Evolutionary conservation across 2,888 invertebrate genomes (phyloP).

Genomic region (Cephus runcator): DNA sequence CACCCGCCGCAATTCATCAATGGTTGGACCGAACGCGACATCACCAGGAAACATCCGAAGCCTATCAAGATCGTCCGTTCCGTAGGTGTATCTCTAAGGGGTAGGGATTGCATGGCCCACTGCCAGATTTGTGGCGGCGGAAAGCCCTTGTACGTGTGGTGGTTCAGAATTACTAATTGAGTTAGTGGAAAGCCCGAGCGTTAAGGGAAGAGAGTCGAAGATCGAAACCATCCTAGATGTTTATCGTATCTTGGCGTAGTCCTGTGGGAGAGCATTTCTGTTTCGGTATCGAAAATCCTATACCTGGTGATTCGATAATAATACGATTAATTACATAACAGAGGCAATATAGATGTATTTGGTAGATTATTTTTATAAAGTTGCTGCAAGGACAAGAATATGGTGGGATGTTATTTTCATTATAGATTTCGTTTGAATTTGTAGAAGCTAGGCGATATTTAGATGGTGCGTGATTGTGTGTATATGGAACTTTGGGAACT

Average conservation of each 20-base stretch:
- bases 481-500: not conserved
- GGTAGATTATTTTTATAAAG: not conserved
- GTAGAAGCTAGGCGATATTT: not conserved
- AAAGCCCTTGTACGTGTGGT: not conserved
- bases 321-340: not conserved
- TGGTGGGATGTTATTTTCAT: too few relatives aligned
- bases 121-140: conserved; percentile 15
- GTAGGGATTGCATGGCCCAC: conserved; percentile 12
- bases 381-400: not conserved
- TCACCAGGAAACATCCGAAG: conserved; percentile 22
- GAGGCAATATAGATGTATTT: not conserved
- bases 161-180: conserved; percentile 19
- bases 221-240: not conserved
- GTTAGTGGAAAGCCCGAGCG: conserved; percentile 4
- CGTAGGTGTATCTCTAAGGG: not conserved
- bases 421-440: not conserved
- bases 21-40: conserved; percentile 17
- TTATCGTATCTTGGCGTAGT: not conserved
- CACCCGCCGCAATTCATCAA: conserved; percentile 29
- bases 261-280: not conserved
- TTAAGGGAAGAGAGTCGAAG: not conserved
- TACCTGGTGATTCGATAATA: not conserved
- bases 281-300: not conserved
- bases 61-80: conserved; percentile 18
- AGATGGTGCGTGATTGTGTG: not conserved